Base-by-base conservation (phyloP, 2,797 vertebrate species). In the Heteromormyrus szaboi region DNA sequence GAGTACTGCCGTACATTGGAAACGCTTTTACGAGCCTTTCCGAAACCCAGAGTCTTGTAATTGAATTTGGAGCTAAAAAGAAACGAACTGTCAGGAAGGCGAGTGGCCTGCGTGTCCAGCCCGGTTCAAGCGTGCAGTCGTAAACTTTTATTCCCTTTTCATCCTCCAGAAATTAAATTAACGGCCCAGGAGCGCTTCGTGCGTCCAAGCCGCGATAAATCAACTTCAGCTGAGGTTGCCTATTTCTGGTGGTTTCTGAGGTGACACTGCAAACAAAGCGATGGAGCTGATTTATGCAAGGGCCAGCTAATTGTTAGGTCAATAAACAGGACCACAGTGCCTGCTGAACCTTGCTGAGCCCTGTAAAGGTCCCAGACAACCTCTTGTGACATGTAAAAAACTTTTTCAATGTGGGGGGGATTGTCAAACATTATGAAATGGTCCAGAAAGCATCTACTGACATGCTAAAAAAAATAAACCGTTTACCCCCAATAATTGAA, bases 361-460 rank as follows among this genome's bases (percentile, higher is more conserved):
- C 17, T 83, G 25, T 59, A 37, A 53, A 68, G 50, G 48, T 25
- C 79, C 44, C 51, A 46, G 37, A 48, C 59, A 44, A 29, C 41
- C 48, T 44, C 5, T 59, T 85, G 33, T 85, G 41, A 85, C 88
- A 65, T 68, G 48, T 33, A 46, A 33, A 65, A 41, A 85, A 89
- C 65, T 46, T 54, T 50, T 51, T 48, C 81, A 50, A 2, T 17
- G 25, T 25, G 17, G 22, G 76, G 19, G 53, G 29, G 53, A n/a
- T 85, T 48, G 41, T 50, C 53, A 85, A 68, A 68, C 29, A 44
- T 48, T 29, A 54, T 17, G 50, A 53, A 85, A 85, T 33, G 4
- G 7, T 17, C 51, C 53, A 81, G 90, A 89, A 92, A 92, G 92
- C 92, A 90, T 90, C 90, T 88, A 50, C 84, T 88, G 93, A 90